Percentiles rank a stretch among this genome's conserved stretches.
phyloP scores from a whole-genome alignment of 2,113 vertebrate species.

The Oostethus manadensis region DNA sequence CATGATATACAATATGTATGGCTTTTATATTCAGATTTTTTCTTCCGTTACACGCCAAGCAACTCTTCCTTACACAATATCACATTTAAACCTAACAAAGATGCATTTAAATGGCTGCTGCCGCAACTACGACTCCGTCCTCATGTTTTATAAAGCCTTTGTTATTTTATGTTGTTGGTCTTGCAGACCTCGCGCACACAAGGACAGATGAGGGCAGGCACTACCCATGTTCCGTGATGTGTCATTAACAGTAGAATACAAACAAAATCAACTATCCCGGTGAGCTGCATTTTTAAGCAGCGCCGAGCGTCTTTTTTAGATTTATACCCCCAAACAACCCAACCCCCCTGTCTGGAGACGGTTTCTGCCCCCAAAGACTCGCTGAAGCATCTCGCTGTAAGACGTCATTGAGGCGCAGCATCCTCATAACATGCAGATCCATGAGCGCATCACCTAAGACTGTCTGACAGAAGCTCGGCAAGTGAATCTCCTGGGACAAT shows the following conservation, averaged over 20 bases:
- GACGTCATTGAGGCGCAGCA: background rate
- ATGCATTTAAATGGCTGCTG: constrained; percentile 18
- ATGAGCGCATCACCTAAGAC: background rate
- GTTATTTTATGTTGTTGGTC: constrained; percentile 29
- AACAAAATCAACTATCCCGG: background rate
- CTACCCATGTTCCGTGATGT: background rate
- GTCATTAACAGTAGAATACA: background rate
- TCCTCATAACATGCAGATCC: background rate
- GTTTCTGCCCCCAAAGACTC: background rate
- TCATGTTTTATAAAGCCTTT: constrained; percentile 55
- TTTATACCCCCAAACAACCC: background rate
- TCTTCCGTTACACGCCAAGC: background rate
- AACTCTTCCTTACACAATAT: background rate
- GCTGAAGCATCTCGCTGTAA: background rate
- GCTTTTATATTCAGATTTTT: background rate
- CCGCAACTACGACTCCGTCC: constrained; percentile 23
- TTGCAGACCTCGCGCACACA: constrained; percentile 8
- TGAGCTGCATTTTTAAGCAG: background rate
- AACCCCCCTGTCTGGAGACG: background rate
- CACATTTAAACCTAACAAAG: constrained; percentile 6
- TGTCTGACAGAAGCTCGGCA: background rate
- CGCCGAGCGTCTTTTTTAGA: background rate
- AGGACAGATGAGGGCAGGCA: background rate
- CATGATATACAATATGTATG: background rate
- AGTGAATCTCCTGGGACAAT: background rate